Evolutionary conservation across 2,797 vertebrate genomes (phyloP).

Genomic region (Sylvilagus floridanus): DNA sequence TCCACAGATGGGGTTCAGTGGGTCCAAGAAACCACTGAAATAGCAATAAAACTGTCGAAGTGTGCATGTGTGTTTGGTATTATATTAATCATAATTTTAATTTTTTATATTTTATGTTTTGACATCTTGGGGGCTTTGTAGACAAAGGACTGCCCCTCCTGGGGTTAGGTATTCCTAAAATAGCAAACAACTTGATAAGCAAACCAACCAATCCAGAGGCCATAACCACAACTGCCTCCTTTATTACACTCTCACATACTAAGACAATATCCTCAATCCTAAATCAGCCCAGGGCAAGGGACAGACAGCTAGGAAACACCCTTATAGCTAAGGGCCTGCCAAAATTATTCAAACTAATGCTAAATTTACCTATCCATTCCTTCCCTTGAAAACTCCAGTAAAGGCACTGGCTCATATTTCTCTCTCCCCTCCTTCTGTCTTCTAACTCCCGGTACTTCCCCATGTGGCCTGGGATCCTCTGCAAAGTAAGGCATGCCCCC

Average conservation of each 20-base stretch:
- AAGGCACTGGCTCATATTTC: neutral
- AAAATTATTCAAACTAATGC: slow-evolving; percentile 17
- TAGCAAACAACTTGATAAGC: neutral
- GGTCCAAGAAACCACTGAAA: slow-evolving; percentile 6
- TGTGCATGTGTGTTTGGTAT: neutral
- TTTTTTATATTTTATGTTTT: slow-evolving; percentile 52
- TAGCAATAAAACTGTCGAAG: neutral
- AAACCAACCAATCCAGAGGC: neutral
- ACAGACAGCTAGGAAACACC: neutral
- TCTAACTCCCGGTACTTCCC: neutral
- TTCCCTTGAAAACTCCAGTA: neutral
- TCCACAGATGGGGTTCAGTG: neutral
- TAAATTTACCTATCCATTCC: neutral
- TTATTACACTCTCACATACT: neutral
- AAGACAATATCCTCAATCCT: neutral
- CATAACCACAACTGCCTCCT: neutral
- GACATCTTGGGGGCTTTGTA: neutral
- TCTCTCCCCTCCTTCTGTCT: neutral
- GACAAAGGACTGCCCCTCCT: neutral
- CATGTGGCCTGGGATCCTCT: neutral
- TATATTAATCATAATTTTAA: neutral
- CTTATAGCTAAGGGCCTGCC: neutral
- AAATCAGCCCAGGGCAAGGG: neutral
- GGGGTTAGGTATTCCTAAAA: slow-evolving; percentile 26
- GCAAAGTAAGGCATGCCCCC: no score